Base-by-base conservation (phyloP, 2,113 vertebrate species). In the Chelonoidis abingdonii region DNA sequence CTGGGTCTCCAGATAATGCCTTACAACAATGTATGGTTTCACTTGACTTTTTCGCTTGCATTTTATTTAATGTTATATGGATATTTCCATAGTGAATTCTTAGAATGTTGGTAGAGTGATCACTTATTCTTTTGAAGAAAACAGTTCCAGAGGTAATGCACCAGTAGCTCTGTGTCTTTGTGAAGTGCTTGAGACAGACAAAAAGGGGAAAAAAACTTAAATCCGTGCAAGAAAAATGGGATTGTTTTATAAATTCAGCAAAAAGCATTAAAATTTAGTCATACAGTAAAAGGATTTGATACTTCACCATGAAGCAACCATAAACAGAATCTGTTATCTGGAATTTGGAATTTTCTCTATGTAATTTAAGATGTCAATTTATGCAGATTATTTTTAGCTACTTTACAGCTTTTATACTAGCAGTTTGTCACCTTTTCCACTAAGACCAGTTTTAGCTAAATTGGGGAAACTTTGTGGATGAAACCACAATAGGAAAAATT, bases 251-350 rank as follows among this genome's bases (percentile, higher is more conserved):
- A 83, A 93, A 94, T 94, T 85, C 87, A 87, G 83, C 88, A 84
- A 96, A 93, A 93, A 91, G 79, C 85, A 83, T 96, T 95, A 95
- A 91, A 95, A 95, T n/a, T 96, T 85, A 95, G 92, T 95, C n/a
- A 49, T 91, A 91, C 54, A 47, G 86, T 97, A 95, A 97, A 94
- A 96, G 57, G 90, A 95, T 97, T 79, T 93, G 44, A 52, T 91
- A 69, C 79, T 91, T 95, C 72, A 94, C 78, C 92, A 93, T 90
- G 95, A 69, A 80, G 80, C 57, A 95, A 16, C 91, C 95, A 89
- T 88, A 92, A 80, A 5, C 84, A 88, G 89, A 83, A 94, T 94
- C 90, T 95, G 87, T 38, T 92, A 91, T 31, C 65, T 50, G 86
- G 89, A 90, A 87, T 91, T 88, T 0, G 3, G 80, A 57, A 35